Evolutionary conservation across 2,113 vertebrate genomes (phyloP).

Genomic region (Recurvirostra avosetta): DNA sequence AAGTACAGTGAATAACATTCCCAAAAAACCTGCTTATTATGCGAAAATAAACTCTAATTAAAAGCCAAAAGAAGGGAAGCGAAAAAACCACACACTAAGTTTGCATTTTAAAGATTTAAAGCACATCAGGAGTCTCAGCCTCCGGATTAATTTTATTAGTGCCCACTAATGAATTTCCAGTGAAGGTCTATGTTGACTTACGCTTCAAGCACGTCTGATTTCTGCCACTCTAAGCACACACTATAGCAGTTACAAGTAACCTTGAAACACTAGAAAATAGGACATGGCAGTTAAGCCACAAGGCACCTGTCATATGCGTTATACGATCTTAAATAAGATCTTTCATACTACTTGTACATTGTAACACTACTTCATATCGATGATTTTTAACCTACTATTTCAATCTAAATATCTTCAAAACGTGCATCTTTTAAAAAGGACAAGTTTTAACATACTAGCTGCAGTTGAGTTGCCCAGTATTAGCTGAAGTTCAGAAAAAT

Average conservation of each 20-base stretch:
- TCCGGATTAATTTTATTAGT: neutral
- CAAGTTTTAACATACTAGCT: neutral
- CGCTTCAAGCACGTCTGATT: neutral
- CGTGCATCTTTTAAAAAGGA: rapidly evolving
- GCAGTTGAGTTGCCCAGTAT: neutral
- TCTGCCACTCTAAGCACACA: neutral
- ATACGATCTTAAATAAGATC: neutral
- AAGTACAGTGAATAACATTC: neutral
- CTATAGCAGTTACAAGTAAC: neutral
- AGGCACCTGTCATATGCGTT: neutral
- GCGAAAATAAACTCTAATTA: neutral
- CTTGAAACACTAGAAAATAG: slow-evolving; percentile 8
- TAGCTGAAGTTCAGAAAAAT: neutral
- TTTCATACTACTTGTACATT: neutral
- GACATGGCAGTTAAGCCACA: slow-evolving; percentile 56
- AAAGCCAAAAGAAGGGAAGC: neutral
- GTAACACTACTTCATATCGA: neutral
- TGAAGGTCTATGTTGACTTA: neutral
- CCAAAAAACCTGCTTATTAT: neutral
- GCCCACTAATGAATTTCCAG: neutral
- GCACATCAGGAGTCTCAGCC: neutral
- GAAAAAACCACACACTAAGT: neutral
- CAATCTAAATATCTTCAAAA: neutral
- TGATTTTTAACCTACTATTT: neutral
- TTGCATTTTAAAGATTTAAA: neutral